Evolutionary conservation across 2,113 vertebrate genomes (phyloP), one percentile per base, ranked within the genome.

Genomic region (Bathybates hornii): DNA sequence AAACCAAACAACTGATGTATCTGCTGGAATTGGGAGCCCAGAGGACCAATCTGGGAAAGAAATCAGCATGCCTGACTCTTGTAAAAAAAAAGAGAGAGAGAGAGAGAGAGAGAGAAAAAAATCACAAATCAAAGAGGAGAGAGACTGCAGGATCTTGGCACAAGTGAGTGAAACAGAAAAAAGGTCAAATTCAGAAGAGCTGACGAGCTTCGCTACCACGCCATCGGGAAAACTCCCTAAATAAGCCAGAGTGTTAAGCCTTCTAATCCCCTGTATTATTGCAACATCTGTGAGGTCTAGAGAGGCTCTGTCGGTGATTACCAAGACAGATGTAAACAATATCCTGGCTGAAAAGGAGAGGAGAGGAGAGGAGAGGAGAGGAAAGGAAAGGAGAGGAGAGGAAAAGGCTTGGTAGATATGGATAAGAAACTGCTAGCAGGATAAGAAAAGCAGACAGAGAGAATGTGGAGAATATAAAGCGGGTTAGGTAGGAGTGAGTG

Each of bases 211-310:
- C 79, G 9, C 87, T 85, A 78, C 68, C 83, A 68, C 81, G 86
- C 91, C 91, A 89, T 86, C 54, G 87, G 92, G 92, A 90, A 91
- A 94, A 92, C 90, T 89, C 88, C 83, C 93, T 83, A 92, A 94
- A 95, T 94, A 94, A 93, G 91, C 89, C 91, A 9, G 50, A 89
- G 94, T 94, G 94, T 95, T 95, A 95, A 96, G 84, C 89, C 91
- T 24, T 80, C 85, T 95, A 95, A 96, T 95, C 95, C 95, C 88
- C 91, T 24, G 93, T 88, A 95, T 96, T 95, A 96, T 93, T 93
- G 89, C 90, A 95, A 95, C 94, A 96, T 95, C 94, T 96, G 93
- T 95, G 94, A 90, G 92, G 95, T 93, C 95, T 86, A 88, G 85
- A 91, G 87, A 93, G 92, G 94, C 93, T 94, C 93, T 92, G 89